Percentiles rank a stretch among this genome's conserved stretches.
Conservation (phyloP, 53 echinoderm and acorn worm genomes). For the Echinometra lucunter region DNA sequence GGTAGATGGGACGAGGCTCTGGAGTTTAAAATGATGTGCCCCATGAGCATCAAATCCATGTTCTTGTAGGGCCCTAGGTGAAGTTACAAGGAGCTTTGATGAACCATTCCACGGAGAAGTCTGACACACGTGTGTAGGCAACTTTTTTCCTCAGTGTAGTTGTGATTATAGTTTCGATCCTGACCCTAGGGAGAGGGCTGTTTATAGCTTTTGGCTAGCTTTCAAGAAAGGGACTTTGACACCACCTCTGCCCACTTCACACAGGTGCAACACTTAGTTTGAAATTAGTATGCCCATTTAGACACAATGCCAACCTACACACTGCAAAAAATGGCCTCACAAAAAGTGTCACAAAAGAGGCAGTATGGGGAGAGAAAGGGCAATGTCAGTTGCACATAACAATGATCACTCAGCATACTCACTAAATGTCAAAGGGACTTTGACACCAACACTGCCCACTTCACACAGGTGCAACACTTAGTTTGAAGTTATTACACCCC, state of each 20-base stretch:
- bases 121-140: not conserved
- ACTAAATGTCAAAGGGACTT: not conserved
- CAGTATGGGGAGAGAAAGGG: too few relatives aligned
- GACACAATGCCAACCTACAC: too few relatives aligned
- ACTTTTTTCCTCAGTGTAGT: not conserved
- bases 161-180: constrained; percentile 6
- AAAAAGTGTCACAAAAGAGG: too few relatives aligned
- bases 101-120: not conserved
- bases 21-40: too few relatives aligned
- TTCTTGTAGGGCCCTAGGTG: too few relatives aligned
- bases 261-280: not conserved
- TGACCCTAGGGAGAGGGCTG: not conserved
- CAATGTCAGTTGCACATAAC: too few relatives aligned
- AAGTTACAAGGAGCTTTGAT: not conserved
- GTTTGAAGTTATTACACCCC: not conserved
- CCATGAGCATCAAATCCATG: too few relatives aligned
- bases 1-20: too few relatives aligned
- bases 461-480: not conserved
- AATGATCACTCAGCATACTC: too few relatives aligned
- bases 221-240: not conserved
- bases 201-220: not conserved
- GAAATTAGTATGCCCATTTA: not conserved
- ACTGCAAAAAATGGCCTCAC: not conserved
- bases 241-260: not conserved
- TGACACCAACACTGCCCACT: not conserved